Percentiles rank a stretch among this genome's conserved stretches.
Evolutionary conservation across 2,113 vertebrate species (phyloP).

Genomic region (Macquaria ambigua): DNA sequence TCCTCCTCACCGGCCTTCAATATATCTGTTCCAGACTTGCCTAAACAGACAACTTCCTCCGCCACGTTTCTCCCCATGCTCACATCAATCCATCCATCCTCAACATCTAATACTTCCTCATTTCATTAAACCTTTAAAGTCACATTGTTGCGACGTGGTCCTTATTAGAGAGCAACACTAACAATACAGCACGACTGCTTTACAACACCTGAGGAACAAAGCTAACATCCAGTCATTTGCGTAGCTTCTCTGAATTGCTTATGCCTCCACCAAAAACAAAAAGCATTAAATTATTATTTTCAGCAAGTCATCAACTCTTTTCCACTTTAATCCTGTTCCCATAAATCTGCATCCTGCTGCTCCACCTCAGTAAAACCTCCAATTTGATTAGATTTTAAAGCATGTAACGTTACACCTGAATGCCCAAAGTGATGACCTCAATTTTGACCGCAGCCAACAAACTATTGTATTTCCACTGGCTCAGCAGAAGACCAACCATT

Average conservation of each 20-base stretch:
- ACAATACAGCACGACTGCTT: not conserved
- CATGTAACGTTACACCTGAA: slow-evolving; percentile 64
- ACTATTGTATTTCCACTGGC: slow-evolving; percentile 69
- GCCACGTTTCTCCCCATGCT: too few species aligned
- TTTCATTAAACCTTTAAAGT: too few species aligned
- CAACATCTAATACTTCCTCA: too few species aligned
- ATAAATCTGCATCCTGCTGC: slow-evolving; percentile 4
- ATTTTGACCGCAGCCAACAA: slow-evolving; percentile 59
- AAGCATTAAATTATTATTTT: not conserved
- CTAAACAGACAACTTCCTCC: too few species aligned
- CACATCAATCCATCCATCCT: too few species aligned
- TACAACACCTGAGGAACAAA: not conserved
- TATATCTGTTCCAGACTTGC: too few species aligned
- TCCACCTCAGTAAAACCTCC: slow-evolving; percentile 14
- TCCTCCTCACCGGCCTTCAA: too few species aligned
- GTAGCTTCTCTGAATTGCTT: not conserved
- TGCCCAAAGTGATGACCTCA: slow-evolving; percentile 57
- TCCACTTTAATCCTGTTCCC: not conserved
- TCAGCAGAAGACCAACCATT: slow-evolving; percentile 70
- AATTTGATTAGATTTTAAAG: slow-evolving; percentile 58
- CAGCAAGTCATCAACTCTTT: not conserved
- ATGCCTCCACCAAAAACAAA: not conserved
- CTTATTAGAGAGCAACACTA: not conserved
- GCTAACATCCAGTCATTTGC: not conserved
- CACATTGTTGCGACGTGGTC: too few species aligned